These are phyloP conservation scores for Heliocidaris tuberculata DNA, from an alignment of 35 echinoderm and acorn worm species.

Conservation along the genomic window DNA sequence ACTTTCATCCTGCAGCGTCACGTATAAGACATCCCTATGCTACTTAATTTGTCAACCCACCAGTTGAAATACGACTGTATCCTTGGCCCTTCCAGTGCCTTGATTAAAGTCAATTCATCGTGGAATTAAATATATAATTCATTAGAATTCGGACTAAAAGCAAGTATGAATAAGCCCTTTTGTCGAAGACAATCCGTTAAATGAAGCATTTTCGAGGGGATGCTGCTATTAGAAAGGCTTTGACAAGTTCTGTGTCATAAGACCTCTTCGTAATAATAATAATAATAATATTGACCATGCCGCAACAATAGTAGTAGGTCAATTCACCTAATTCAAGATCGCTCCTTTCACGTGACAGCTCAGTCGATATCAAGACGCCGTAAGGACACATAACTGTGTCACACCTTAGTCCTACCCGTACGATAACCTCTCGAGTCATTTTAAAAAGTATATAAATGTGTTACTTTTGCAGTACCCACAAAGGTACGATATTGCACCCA, in stretches of 20 bases:
- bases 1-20: no score
- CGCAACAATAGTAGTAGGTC: not conserved
- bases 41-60: no score
- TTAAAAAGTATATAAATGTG: not conserved
- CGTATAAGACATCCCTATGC: no score
- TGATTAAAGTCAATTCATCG: no score
- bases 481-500: not conserved
- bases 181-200: not conserved
- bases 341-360: not conserved
- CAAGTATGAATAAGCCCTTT: not conserved
- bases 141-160: not conserved
- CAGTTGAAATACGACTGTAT: not conserved
- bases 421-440: not conserved
- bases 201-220: not conserved
- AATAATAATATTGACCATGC: conserved; percentile 9
- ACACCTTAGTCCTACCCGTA: not conserved
- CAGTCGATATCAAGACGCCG: not conserved
- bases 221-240: not conserved
- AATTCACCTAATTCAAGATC: conserved; percentile 11
- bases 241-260: not conserved
- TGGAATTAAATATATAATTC: not conserved
- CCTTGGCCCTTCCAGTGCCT: not conserved
- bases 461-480: not conserved
- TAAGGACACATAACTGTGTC: not conserved
- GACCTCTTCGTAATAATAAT: not conserved